Conservation (phyloP, 30 jellyfish, hydroid and myxozoan species). For the Clytia hemisphaerica region DNA sequence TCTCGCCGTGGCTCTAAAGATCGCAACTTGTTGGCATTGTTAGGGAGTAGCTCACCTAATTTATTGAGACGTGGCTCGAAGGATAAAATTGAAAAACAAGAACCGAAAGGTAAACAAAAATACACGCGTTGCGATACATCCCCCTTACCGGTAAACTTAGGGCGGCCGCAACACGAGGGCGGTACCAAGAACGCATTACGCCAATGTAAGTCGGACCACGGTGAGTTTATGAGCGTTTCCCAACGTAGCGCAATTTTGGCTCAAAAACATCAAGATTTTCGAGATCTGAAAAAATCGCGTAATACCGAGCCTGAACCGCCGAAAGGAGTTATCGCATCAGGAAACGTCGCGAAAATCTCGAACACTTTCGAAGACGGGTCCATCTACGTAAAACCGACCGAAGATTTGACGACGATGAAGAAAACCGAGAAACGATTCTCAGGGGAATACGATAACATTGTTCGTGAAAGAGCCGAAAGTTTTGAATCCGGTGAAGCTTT, state of each 20-base stretch:
- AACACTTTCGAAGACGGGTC: constrained; percentile 7
- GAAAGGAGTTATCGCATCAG: neutral
- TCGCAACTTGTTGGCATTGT: neutral
- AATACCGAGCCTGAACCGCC: neutral
- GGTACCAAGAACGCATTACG: too few relatives aligned
- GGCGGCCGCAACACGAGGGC: neutral
- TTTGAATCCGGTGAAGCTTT: constrained; percentile 5
- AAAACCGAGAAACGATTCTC: neutral
- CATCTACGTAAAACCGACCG: neutral
- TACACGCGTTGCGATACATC: neutral
- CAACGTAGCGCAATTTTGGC: neutral
- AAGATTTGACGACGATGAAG: too few relatives aligned
- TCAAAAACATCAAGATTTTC: neutral
- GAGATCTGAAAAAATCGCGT: neutral
- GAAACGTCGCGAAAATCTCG: neutral
- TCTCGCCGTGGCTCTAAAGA: constrained; percentile 1
- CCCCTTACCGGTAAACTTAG: neutral
- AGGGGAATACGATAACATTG: neutral
- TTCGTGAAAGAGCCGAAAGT: constrained; percentile 4
- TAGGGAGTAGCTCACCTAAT: neutral
- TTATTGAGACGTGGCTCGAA: constrained; percentile 2
- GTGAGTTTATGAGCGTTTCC: neutral
- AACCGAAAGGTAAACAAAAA: neutral
- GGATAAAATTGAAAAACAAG: neutral
- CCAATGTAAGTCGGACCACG: too few relatives aligned